phyloP scores from a whole-genome alignment of 2,113 vertebrate genomes.

The Chunga burmeisteri region DNA sequence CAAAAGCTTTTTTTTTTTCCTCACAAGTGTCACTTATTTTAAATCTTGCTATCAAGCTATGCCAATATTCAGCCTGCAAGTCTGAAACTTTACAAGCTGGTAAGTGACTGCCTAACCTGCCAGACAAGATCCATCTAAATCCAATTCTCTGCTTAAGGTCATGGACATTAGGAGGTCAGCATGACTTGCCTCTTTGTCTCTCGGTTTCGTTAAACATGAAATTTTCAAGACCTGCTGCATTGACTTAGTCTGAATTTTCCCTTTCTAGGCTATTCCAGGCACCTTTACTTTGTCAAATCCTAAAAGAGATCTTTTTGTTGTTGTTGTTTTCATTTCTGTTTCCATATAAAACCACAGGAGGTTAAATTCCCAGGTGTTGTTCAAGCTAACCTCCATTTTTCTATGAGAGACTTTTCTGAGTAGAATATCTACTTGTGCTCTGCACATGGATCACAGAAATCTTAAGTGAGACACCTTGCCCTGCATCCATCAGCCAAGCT shows the following conservation, averaged over 20 bases:
- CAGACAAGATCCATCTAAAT: slow-evolving; percentile 39
- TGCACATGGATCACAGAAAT: not conserved
- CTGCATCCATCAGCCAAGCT: not conserved
- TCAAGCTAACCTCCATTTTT: not conserved
- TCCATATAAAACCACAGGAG: not conserved
- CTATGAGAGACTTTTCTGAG: not conserved
- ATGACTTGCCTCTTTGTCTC: not conserved
- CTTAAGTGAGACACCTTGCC: not conserved
- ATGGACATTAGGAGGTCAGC: not conserved
- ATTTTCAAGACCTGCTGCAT: not conserved
- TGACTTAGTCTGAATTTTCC: not conserved
- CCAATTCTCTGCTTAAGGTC: not conserved
- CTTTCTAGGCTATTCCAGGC: not conserved
- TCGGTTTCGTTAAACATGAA: not conserved
- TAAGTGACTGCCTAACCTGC: not conserved
- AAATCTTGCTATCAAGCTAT: not conserved
- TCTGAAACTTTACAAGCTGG: not conserved
- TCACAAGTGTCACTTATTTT: not conserved
- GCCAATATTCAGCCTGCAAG: not conserved
- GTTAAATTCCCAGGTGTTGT: not conserved
- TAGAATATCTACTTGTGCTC: not conserved
- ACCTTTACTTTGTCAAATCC: not conserved
- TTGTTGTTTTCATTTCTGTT: not conserved
- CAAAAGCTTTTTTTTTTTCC: not conserved
- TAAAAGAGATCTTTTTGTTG: not conserved